A percentile compares a stretch with the other conserved stretches of the same genome.
These are phyloP conservation scores for Dusona sp. DNA, from an alignment of 2,888 invertebrate species.

Conservation along the genomic window DNA sequence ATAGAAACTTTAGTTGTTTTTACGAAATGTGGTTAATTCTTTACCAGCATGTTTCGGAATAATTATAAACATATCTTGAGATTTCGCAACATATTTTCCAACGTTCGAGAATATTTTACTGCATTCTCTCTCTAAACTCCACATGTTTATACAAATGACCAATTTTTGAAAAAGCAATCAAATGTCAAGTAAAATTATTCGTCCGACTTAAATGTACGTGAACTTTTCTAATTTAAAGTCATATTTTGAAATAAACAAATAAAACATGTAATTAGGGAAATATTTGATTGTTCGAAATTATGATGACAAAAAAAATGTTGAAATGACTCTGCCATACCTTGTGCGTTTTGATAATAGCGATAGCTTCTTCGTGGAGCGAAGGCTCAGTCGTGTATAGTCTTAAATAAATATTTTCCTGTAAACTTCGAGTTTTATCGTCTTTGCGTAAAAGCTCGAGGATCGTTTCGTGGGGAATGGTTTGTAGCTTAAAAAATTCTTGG, in stretches of 20 bases:
- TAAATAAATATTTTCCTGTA: slow-evolving; percentile 78
- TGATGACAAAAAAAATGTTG: background rate
- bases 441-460: slow-evolving; percentile 76
- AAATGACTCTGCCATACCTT: slow-evolving; percentile 72
- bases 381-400: slow-evolving; percentile 75
- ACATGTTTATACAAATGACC: background rate
- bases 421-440: slow-evolving; percentile 70
- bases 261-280: background rate
- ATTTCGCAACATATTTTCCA: background rate
- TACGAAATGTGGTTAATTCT: too few relatives aligned
- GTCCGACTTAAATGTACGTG: background rate
- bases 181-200: background rate
- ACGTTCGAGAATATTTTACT: background rate
- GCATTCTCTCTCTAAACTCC: background rate
- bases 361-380: slow-evolving; percentile 77
- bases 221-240: background rate
- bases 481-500: slow-evolving; percentile 75
- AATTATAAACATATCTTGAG: background rate
- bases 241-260: background rate
- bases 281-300: background rate
- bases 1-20: too few relatives aligned
- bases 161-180: background rate
- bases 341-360: slow-evolving; percentile 77
- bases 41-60: too few relatives aligned
- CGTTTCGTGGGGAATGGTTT: slow-evolving; percentile 74